Evolutionary conservation across 2,888 invertebrate genomes (phyloP).

Genomic region (Lypha dubia): DNA sequence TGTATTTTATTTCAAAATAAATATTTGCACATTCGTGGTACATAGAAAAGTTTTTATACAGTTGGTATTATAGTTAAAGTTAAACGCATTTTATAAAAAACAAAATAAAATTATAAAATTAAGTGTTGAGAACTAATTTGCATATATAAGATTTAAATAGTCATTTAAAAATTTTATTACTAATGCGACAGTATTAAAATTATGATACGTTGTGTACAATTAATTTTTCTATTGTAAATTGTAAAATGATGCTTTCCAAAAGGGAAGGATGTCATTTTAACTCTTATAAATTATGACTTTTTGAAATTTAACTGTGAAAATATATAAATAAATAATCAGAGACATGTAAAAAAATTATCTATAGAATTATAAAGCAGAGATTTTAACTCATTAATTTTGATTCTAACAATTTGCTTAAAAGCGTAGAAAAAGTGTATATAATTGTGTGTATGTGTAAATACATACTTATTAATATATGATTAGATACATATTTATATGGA

Average conservation of each 20-base stretch:
- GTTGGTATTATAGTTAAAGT: neutral
- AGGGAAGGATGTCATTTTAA: neutral
- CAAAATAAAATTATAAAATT: too few species aligned
- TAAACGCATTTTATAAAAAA: neutral
- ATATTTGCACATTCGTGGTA: neutral
- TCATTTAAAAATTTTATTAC: too few species aligned
- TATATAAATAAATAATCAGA: neutral
- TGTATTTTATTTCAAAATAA: neutral
- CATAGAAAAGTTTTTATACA: neutral
- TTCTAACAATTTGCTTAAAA: neutral
- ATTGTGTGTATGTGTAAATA: too few species aligned
- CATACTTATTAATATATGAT: too few species aligned
- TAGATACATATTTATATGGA: too few species aligned
- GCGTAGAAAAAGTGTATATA: neutral
- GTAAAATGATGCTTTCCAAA: neutral
- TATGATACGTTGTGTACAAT: neutral
- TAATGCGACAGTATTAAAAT: neutral
- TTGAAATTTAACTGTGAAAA: neutral
- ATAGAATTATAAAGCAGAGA: slow-evolving; percentile 43
- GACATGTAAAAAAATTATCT: slow-evolving; percentile 10
- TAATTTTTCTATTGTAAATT: neutral
- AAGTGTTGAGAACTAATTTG: too few species aligned
- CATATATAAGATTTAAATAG: too few species aligned
- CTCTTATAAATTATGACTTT: slow-evolving; percentile 18
- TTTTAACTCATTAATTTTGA: slow-evolving; percentile 40